These are phyloP conservation scores for Latrodectus geometricus DNA, from an alignment of 1,140 invertebrate species.

Conservation along the genomic window DNA sequence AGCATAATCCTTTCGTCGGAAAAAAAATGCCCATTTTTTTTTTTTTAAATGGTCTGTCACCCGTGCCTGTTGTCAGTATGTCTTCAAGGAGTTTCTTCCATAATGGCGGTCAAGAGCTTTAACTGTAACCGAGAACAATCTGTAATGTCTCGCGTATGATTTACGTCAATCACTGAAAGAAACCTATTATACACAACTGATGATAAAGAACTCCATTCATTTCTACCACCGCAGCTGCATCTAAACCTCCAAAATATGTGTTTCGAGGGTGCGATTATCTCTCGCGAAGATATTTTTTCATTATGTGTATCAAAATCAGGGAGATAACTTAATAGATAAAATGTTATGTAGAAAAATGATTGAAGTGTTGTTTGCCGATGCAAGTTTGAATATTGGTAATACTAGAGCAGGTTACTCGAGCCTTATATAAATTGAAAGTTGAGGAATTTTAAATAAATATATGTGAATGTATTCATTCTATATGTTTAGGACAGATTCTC, in stretches of 20 bases:
- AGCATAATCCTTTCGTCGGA: not conserved
- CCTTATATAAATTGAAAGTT: no score
- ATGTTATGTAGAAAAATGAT: no score
- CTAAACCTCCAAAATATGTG: not conserved
- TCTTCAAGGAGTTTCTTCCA: conserved; percentile 17
- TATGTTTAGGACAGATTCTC: no score
- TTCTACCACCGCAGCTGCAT: not conserved
- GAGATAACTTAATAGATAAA: no score
- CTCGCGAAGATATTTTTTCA: no score
- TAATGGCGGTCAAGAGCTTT: conserved; percentile 27
- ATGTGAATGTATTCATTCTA: no score
- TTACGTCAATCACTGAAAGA: conserved; percentile 43
- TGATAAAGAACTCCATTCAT: conserved; percentile 41
- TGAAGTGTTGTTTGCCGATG: no score
- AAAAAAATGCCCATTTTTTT: not conserved
- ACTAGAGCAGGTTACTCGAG: no score
- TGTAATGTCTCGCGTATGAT: conserved; percentile 23
- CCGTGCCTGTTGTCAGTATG: conserved; percentile 31
- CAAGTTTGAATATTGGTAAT: no score
- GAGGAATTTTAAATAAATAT: no score
- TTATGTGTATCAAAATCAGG: no score
- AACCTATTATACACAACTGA: conserved; percentile 14
- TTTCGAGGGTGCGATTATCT: not conserved
- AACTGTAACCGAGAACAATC: conserved; percentile 11
- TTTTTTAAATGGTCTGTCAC: conserved; percentile 32